phyloP scores from a whole-genome alignment of 1,140 invertebrate genomes.

The Chrysoperla carnea region DNA sequence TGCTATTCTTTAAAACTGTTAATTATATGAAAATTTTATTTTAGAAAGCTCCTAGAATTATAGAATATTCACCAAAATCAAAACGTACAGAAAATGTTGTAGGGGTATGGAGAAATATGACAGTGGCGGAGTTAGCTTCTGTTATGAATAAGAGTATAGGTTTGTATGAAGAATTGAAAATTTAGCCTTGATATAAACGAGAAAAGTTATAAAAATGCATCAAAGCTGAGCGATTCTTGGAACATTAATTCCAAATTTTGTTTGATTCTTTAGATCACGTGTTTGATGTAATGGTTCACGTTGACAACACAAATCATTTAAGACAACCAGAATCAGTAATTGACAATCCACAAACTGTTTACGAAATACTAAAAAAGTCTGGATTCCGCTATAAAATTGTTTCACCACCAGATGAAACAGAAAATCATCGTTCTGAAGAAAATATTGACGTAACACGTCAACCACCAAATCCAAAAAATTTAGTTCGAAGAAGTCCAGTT shows the following conservation, averaged over 20 bases:
- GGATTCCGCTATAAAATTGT: slow-evolving; percentile 37
- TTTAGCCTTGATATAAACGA: slow-evolving; percentile 4
- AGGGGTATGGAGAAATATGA: slow-evolving; percentile 63
- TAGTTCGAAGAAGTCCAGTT: slow-evolving; percentile 63
- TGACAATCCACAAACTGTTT: slow-evolving; percentile 34
- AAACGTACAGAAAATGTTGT: slow-evolving; percentile 27
- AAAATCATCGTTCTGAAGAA: slow-evolving; percentile 21
- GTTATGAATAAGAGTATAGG: slow-evolving; percentile 33
- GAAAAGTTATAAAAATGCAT: too few relatives aligned
- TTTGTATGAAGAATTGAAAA: slow-evolving; percentile 11
- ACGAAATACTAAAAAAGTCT: slow-evolving; percentile 43
- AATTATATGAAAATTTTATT: slow-evolving; percentile 7
- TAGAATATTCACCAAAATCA: slow-evolving; percentile 29
- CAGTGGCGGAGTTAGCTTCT: slow-evolving; percentile 48
- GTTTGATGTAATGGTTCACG: slow-evolving; percentile 9
- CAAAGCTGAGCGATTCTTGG: too few relatives aligned
- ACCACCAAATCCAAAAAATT: slow-evolving; percentile 35
- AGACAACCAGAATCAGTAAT: slow-evolving; percentile 12
- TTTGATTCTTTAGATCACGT: slow-evolving; percentile 11
- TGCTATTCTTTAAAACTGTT: too few relatives aligned
- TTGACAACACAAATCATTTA: slow-evolving; percentile 14
- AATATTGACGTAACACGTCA: slow-evolving; percentile 30
- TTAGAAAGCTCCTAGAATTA: slow-evolving; percentile 28
- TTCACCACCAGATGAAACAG: slow-evolving; percentile 22
- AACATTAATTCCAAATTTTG: slow-evolving; percentile 10